Conservation (phyloP, 1,140 invertebrate species). For the Nylanderia fulva region DNA sequence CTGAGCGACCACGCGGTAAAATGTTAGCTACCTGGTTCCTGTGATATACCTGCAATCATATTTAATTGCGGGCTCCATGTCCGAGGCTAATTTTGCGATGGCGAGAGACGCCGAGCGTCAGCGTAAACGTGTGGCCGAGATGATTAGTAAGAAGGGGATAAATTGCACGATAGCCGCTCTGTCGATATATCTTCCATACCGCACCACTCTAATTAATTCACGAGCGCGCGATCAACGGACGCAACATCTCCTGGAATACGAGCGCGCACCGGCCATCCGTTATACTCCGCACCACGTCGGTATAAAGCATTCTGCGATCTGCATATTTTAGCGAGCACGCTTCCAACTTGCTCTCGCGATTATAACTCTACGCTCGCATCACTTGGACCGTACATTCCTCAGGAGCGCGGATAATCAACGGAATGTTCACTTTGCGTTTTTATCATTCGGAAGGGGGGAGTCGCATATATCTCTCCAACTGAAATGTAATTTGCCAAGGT, state of each 20-base stretch:
- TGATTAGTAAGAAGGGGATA: slow-evolving; percentile 41
- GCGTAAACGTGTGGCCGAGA: background rate
- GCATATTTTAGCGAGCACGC: slow-evolving; percentile 42
- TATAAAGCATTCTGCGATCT: slow-evolving; percentile 26
- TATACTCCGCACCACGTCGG: slow-evolving; percentile 10
- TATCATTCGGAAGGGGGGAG: background rate
- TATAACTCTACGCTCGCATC: slow-evolving; percentile 22
- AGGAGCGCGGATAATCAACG: slow-evolving; percentile 37
- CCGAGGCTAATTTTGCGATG: slow-evolving; percentile 1
- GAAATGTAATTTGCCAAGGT: background rate
- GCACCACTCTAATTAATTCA: slow-evolving; percentile 53
- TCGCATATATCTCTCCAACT: background rate
- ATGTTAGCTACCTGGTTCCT: background rate
- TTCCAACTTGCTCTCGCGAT: slow-evolving; percentile 20
- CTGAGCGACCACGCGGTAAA: too few relatives aligned
- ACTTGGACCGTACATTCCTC: slow-evolving; percentile 18
- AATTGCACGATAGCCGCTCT: slow-evolving; percentile 27
- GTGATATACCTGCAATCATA: background rate
- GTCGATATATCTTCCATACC: slow-evolving; percentile 35
- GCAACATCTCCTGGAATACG: slow-evolving; percentile 41
- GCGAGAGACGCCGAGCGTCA: background rate
- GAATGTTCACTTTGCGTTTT: slow-evolving; percentile 1
- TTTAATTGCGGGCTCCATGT: background rate
- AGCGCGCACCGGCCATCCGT: slow-evolving; percentile 17
- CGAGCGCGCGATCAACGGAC: slow-evolving; percentile 25